These are phyloP conservation scores for Cynopterus brachyotis DNA, from an alignment of 2,113 vertebrate species.

Conservation along the genomic window DNA sequence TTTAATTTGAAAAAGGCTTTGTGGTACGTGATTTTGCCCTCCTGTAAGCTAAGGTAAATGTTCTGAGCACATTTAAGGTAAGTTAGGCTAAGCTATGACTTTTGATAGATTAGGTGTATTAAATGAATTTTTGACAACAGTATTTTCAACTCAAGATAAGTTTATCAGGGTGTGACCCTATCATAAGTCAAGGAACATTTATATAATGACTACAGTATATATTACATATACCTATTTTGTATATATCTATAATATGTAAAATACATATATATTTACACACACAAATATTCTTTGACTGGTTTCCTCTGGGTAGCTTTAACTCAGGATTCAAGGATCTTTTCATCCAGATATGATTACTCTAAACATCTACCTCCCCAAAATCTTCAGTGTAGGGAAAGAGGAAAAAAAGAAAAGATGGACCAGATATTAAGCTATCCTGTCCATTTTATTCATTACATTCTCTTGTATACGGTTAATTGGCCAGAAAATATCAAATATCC, in stretches of 20 bases:
- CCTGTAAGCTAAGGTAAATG: too few relatives aligned
- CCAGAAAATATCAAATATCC: not conserved
- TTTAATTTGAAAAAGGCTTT: not conserved
- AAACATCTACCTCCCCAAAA: fast-evolving
- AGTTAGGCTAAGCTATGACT: too few relatives aligned
- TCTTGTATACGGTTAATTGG: not conserved
- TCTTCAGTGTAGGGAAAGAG: not conserved
- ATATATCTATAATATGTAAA: too few relatives aligned
- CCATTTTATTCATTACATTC: not conserved
- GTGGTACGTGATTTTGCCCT: not conserved
- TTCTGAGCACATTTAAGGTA: too few relatives aligned
- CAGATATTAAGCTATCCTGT: not conserved
- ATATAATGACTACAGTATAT: too few relatives aligned
- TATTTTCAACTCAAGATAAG: too few relatives aligned
- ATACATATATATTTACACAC: too few relatives aligned
- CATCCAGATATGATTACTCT: not conserved
- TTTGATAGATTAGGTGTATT: too few relatives aligned
- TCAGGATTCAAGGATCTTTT: not conserved
- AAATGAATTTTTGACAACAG: too few relatives aligned
- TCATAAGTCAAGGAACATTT: too few relatives aligned
- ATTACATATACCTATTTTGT: too few relatives aligned
- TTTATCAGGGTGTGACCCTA: too few relatives aligned
- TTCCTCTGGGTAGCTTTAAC: not conserved
- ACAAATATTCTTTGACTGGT: not conserved
- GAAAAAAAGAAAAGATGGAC: fast-evolving